Base-by-base conservation (phyloP, 2,888 invertebrate genomes). In the Dinocampus coccinellae region DNA sequence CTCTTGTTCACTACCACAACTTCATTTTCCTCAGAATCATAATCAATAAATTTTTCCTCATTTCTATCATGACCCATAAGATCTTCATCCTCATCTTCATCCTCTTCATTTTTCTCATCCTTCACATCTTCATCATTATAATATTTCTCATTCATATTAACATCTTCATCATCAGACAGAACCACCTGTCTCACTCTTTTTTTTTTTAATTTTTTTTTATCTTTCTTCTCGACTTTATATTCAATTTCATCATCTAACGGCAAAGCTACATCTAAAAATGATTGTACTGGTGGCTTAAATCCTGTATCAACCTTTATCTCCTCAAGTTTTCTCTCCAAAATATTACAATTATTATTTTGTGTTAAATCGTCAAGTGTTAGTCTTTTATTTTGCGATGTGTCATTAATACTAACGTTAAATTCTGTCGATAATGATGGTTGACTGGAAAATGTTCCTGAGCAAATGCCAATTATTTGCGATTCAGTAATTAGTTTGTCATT, bases 11-110 rank as follows among this genome's bases (percentile, higher is more conserved):
- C 85, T 52, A 81, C 77, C 88, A 91, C 90, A 73, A 91, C 85
- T 83, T 95, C 95, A 87, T 95, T 95, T 87, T 95, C 95, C 84
- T 95, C 95, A 0, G 95, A 95, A 85, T 95, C 95, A 81, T 95
- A 95, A 80, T 93, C 93, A 2, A 94, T 89, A 72, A 89, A 87
- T 68, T 87, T 86, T 34, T 89, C 89, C 33, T 82, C 83, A 13
- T 84, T 80, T 1, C 78, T 74, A 7, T 75, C 72, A n/a, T 75
- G 75, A 2, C 79, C 55, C 9, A 42, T 29, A 33, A 73, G 75
- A 26, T 79, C 76, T 0, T 77, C 67, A 1, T 87, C 85, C 13
- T 87, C 86, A 53, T 89, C 88, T 22, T 84, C 84, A 80, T 89
- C 79, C 77, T 88, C 85, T n/a, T n/a, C n/a, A n/a, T n/a, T n/a